Base-by-base conservation (phyloP, 2,113 vertebrate species). In the Eulemur macaco region DNA sequence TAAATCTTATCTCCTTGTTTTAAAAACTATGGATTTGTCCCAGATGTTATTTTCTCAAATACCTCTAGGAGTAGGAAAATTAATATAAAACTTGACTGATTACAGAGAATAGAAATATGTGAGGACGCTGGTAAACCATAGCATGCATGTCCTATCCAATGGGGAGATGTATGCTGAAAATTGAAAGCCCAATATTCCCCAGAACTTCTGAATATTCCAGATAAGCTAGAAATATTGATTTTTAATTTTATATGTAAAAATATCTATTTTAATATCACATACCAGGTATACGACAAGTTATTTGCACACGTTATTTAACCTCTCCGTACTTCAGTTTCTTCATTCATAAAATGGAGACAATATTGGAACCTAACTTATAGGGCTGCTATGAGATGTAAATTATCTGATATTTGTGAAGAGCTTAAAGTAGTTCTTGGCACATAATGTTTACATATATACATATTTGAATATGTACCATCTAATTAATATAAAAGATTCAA, bases 401-500 rank as follows among this genome's bases (percentile, higher is more conserved):
- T 64, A 66, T 23, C 77, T 68, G 6, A 71, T 47, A 56, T 91
- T 84, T 88, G 27, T 60, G 58, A 91, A 80, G 5, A 69, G 14
- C 20, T 90, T 93, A 47, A 68, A 76, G 84, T 8, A 93, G 25
- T 81, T 84, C n/a, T 96, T 91, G 29, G 74, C 34, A 89, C 17
- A 86, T 2, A 12, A 15, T 64, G 39, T 80, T 88, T 52, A n/a
- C 45, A 76, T 52, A 42, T 20, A 78, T 56, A 68, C 89, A 78
- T 54, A 66, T 91, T 71, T 76, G n/a, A 82, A 52, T 45, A 89
- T 39, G 12, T 47, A 50, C 71, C 12, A 21, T 66, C 3, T 54
- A 80, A 92, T 88, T 31, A 71, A 86, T 84, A 54, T 54, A 15
- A 80, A 81, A 80, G 94, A 94, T 83, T 64, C 58, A 71, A 73